Conservation (phyloP, 2,888 invertebrate genomes). For the Eustalomyia histrio region DNA sequence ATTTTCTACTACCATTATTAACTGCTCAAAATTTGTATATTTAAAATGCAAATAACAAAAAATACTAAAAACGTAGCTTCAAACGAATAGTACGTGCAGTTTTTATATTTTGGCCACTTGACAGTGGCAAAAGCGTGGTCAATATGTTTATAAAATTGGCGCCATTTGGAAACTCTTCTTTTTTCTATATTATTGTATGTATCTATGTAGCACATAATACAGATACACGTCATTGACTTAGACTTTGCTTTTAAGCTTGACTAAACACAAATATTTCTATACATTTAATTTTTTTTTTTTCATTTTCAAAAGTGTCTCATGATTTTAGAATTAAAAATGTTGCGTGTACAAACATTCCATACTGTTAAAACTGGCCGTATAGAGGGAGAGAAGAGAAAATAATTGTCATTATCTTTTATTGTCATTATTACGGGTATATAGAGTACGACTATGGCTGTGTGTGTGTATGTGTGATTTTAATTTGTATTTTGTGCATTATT, state of each 20-base stretch:
- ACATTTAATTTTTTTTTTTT: background rate
- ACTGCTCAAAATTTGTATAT: conserved; percentile 58
- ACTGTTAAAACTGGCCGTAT: background rate
- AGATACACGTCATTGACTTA: conserved; percentile 58
- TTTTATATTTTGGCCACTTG: conserved; percentile 62
- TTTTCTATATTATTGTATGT: conserved; percentile 14
- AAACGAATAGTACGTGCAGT: conserved; percentile 58
- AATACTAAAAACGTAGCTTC: background rate
- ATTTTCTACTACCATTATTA: conserved; percentile 20
- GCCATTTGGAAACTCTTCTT: conserved; percentile 39
- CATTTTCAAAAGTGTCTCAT: background rate
- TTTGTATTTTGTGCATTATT: conserved; percentile 51
- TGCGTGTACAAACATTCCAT: conserved; percentile 17
- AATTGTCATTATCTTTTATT: conserved; percentile 62
- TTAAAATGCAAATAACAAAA: conserved; percentile 36
- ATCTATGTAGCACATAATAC: background rate
- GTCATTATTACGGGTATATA: conserved; percentile 47
- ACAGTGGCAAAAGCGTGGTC: conserved; percentile 61
- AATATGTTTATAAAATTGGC: conserved; percentile 63
- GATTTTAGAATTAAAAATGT: conserved; percentile 6
- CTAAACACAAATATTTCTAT: conserved; percentile 23
- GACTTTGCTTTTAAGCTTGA: conserved; percentile 45
- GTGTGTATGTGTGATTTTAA: conserved; percentile 42
- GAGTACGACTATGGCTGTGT: background rate
- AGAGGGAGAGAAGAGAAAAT: conserved; percentile 9